These are phyloP conservation scores for Erethizon dorsatum DNA, from an alignment of 2,797 vertebrate genomes.

Conservation along the genomic window DNA sequence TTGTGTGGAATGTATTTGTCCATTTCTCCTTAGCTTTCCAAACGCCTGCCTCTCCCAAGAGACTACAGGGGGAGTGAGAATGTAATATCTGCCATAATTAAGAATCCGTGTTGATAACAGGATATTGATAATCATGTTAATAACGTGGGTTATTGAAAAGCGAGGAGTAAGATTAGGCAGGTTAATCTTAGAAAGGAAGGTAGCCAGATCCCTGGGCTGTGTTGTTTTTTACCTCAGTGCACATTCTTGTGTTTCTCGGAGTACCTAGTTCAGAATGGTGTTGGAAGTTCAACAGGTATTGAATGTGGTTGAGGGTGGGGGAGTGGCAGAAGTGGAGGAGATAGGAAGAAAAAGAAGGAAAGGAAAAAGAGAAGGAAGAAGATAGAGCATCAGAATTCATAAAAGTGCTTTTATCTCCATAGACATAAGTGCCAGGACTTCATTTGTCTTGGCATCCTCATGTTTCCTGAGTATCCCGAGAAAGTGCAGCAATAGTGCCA, in stretches of 20 bases:
- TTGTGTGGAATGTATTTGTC: slow-evolving; percentile 3
- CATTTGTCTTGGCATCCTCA: not conserved
- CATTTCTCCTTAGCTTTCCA: not conserved
- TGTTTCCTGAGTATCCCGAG: slow-evolving; percentile 23
- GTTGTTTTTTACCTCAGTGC: not conserved
- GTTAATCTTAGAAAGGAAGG: not conserved
- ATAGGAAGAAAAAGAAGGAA: not conserved
- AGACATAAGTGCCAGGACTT: not conserved
- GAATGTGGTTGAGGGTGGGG: not conserved
- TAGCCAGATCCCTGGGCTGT: not conserved
- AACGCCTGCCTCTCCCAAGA: not conserved
- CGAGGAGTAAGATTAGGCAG: not conserved
- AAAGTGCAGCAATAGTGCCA: not conserved
- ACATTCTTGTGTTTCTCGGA: slow-evolving; percentile 26
- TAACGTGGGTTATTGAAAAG: not conserved
- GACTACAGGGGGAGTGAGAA: not conserved
- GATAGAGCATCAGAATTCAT: not conserved
- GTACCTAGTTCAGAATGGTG: not conserved
- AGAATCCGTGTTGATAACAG: not conserved
- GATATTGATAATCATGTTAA: not conserved
- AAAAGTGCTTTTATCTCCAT: not conserved
- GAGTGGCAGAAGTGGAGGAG: not conserved
- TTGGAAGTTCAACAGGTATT: not conserved
- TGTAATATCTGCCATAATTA: not conserved
- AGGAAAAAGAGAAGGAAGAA: not conserved